Conservation (phyloP, 2,888 invertebrate genomes). For the Xylota segnis region DNA sequence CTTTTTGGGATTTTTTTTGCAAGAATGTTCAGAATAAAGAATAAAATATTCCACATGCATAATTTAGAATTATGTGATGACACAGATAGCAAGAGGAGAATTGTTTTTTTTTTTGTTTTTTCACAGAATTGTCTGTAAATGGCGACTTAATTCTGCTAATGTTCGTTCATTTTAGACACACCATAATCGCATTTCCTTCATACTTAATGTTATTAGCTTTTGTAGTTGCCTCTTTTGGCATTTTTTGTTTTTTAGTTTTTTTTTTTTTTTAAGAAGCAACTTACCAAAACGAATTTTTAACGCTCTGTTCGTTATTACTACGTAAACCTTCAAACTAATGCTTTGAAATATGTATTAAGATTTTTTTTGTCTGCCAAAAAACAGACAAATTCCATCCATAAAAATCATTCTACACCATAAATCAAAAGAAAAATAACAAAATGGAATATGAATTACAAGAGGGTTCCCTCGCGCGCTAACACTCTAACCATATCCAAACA, state of each 20-base stretch:
- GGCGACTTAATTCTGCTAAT: slow-evolving; percentile 16
- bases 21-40: not conserved
- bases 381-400: slow-evolving; percentile 68
- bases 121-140: slow-evolving; percentile 38
- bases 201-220: slow-evolving; percentile 10
- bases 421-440: slow-evolving; percentile 57
- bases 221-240: slow-evolving; percentile 1
- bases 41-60: not conserved
- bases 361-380: slow-evolving; percentile 59
- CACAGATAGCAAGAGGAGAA: not conserved
- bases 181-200: slow-evolving; percentile 18
- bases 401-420: slow-evolving; percentile 69
- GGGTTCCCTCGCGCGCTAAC: slow-evolving; percentile 16
- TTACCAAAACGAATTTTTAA: slow-evolving; percentile 29
- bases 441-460: slow-evolving; percentile 42
- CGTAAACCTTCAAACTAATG: slow-evolving; percentile 43
- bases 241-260: too few species aligned
- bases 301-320: slow-evolving; percentile 26
- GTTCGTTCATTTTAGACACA: slow-evolving; percentile 7
- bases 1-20: too few species aligned
- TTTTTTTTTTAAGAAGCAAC: slow-evolving; percentile 5
- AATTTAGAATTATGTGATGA: slow-evolving; percentile 8
- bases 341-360: slow-evolving; percentile 25
- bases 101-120: too few species aligned
- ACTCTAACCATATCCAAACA: slow-evolving; percentile 48